Base-by-base conservation (phyloP, 2,113 vertebrate species). In the Maccullochella peelii region DNA sequence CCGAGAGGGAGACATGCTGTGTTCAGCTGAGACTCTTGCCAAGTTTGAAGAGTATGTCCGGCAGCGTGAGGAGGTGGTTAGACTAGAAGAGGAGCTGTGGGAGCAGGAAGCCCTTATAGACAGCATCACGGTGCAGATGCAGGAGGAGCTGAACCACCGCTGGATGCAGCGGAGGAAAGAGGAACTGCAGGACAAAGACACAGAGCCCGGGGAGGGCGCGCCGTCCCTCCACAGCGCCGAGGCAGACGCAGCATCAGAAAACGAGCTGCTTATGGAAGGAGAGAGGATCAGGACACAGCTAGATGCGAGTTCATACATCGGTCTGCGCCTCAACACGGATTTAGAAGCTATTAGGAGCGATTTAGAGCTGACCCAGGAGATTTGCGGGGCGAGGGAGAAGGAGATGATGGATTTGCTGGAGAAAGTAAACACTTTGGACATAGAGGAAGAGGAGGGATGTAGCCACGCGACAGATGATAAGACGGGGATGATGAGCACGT, bases 251-350 rank as follows among this genome's bases (percentile, higher is more conserved):
- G 58, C 49, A 0, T 79, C 93, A 5, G 94, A 95, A 20, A 94
- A 95, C n/a, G 93, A 96, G 81, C 58, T 92, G 85, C 88, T 95
- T 61, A 74, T 96, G 86, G 97, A 98, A 77, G 96, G 94, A 79
- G 97, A 98, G 81, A 95, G 96, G 88, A 90, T 98, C 77, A 95
- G 93, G 89, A 98, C 97, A 8, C 96, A 99, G 89, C 95, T 98
- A 36, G 97, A 97, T 91, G 95, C 97, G 73, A 98, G 97, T 92
- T 96, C 96, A 75, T 97, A 97, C 95, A 97, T 97, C 74, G 97
- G 98, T 3, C 96, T 98, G 76, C 96, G 97, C 86, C 94, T 99
- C 77, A 96, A 94, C 95, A 96, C 97, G 36, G 98, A 99, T 95
- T 93, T 99, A 85, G 96, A 98, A 83, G 94, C 96, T 63, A 88